Base-by-base conservation (phyloP, 2,888 invertebrate genomes). In the Limenitis camilla region DNA sequence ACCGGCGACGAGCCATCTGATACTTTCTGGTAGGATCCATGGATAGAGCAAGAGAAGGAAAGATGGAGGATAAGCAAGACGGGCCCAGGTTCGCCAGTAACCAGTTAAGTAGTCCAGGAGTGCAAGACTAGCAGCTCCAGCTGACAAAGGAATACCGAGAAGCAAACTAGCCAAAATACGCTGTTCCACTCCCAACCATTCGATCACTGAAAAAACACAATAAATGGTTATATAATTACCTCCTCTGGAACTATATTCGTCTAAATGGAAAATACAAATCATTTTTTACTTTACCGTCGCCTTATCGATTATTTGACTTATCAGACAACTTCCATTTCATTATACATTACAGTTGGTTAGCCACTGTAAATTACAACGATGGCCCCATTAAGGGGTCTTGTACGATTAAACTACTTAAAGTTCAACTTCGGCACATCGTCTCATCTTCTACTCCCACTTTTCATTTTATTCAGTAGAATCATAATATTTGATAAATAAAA, bases 1-100 rank as follows among this genome's bases (percentile, higher is more conserved):
- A 58, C 91, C 90, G 5, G 92, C 90, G 9, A 93, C 73, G 33
- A 94, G 86, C 95, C 95, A 95, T 60, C 95, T 88, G 33, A 93
- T 88, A 44, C 93, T 93, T 81, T 94, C 93, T 0, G 93, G 93
- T 44, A 93, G 77, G 38, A 93, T 64, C 91, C 93, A 92, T 33
- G 91, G 90, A 68, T 93, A 93, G 11, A 90, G 76, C 38, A 95
- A 72, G 33, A 93, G 88, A 0, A 93, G 71, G 41, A 93, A 73
- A 0, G 92, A 90, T 0, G 94, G 95, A 0, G 90, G 87, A 67
- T 94, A 95, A 7, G 93, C 86, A 27, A 92, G 78, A 42, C 92
- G 87, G 28, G 94, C 89, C 66, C 92, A 85, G 41, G 84, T 75
- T 62, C 92, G 89, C 95, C 95, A 96, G 68, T 92, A 89, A 55